phyloP scores from a whole-genome alignment of 2,797 vertebrate species.

The Pseudomugil gertrudae region DNA sequence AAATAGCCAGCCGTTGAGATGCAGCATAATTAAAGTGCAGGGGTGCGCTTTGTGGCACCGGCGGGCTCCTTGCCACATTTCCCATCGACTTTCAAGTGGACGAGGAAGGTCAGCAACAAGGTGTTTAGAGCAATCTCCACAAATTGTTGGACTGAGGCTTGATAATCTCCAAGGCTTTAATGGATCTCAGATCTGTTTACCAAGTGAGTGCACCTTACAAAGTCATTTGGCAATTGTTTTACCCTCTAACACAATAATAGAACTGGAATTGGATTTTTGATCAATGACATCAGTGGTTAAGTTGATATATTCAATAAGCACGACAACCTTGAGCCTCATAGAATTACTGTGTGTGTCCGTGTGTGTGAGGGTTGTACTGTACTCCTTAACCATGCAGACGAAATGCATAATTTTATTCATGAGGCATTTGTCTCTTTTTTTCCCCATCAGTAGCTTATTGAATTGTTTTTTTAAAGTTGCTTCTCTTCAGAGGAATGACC shows the following conservation, averaged over 20 bases:
- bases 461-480: slow-evolving; percentile 2
- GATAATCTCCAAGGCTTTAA: slow-evolving; percentile 83
- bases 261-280: slow-evolving; percentile 85
- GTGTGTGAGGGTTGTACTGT: slow-evolving; percentile 23
- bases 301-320: slow-evolving; percentile 83
- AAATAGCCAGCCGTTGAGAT: slow-evolving; percentile 47
- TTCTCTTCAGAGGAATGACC: slow-evolving; percentile 23
- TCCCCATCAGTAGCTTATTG: slow-evolving; percentile 25
- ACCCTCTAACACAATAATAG: slow-evolving; percentile 81
- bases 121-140: slow-evolving; percentile 80
- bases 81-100: slow-evolving; percentile 76
- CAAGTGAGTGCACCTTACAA: slow-evolving; percentile 81
- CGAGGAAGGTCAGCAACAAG: slow-evolving; percentile 76
- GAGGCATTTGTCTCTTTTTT: slow-evolving; percentile 22
- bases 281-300: slow-evolving; percentile 84
- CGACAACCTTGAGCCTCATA: slow-evolving; percentile 79
- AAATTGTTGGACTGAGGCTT: slow-evolving; percentile 82
- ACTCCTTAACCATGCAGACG: slow-evolving; percentile 15
- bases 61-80: slow-evolving; percentile 73
- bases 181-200: slow-evolving; percentile 84
- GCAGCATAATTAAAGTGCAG: slow-evolving; percentile 74
- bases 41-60: slow-evolving; percentile 46
- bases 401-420: slow-evolving; percentile 9
- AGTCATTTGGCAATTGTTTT: slow-evolving; percentile 84
- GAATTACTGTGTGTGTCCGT: slow-evolving; percentile 44